Percentiles rank a stretch among this genome's conserved stretches.
Conservation (phyloP, 2,113 vertebrate species). For the Brachyhypopomus gauderio region DNA sequence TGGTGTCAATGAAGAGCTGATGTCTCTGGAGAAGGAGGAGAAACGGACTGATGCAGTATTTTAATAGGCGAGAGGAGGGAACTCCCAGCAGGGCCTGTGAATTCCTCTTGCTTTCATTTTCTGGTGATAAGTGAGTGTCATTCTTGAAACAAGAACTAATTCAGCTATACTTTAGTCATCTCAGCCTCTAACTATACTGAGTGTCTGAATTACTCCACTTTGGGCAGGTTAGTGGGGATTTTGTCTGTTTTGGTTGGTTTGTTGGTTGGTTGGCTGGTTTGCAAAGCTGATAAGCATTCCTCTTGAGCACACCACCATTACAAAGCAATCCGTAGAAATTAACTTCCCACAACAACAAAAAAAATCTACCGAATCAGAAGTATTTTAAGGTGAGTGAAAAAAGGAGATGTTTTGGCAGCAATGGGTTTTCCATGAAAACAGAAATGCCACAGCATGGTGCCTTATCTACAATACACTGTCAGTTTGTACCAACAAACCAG, state of each 20-base stretch:
- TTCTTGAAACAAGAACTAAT: constrained; percentile 27
- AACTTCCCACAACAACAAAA: background rate
- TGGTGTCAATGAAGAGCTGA: background rate
- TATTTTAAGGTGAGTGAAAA: background rate
- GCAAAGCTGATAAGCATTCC: constrained; percentile 30
- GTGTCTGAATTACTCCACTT: constrained; percentile 24
- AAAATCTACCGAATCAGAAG: constrained; percentile 15
- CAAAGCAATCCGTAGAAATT: constrained; percentile 30
- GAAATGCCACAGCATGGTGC: background rate
- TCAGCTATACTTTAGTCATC: constrained; percentile 17
- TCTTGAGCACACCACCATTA: constrained; percentile 29
- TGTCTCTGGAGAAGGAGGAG: constrained; percentile 22
- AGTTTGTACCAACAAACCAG: background rate
- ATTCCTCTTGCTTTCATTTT: constrained; percentile 23
- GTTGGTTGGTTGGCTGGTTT: background rate
- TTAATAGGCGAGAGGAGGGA: constrained; percentile 17
- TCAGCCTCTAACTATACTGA: background rate
- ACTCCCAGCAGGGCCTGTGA: constrained; percentile 24
- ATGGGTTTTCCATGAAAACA: background rate
- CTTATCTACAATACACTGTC: background rate
- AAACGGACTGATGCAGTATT: constrained; percentile 16
- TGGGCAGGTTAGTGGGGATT: background rate
- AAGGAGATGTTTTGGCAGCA: background rate
- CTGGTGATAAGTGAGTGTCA: constrained; percentile 2
- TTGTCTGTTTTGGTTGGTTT: background rate